These are phyloP conservation scores for Meandrina meandrites DNA, from an alignment of 92 coral and sea anemone species.

Conservation along the genomic window DNA sequence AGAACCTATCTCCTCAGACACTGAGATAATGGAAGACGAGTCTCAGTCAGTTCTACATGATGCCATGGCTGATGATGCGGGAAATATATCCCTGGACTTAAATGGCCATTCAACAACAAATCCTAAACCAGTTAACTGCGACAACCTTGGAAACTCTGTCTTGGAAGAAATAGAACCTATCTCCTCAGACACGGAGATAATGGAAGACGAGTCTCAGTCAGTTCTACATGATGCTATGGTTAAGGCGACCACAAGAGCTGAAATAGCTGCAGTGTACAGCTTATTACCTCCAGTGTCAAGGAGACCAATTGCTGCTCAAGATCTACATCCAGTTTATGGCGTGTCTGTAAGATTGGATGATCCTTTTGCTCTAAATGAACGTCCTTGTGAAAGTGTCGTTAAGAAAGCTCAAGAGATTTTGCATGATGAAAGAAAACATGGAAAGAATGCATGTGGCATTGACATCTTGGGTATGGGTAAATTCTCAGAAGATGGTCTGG, in stretches of 20 bases:
- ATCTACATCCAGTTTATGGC: conserved; percentile 3
- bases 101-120: too few relatives aligned
- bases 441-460: conserved; percentile 31
- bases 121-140: too few relatives aligned
- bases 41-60: too few relatives aligned
- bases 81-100: too few relatives aligned
- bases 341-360: not conserved
- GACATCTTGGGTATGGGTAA: conserved; percentile 30
- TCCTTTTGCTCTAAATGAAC: conserved; percentile 29
- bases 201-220: too few relatives aligned
- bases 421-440: conserved; percentile 14
- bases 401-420: conserved; percentile 10
- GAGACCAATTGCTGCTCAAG: not conserved
- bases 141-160: too few relatives aligned
- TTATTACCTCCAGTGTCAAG: conserved; percentile 3
- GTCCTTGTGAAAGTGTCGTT: conserved; percentile 30
- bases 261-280: conserved; percentile 36
- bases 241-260: conserved; percentile 45
- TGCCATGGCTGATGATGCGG: too few relatives aligned
- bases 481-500: conserved; percentile 34
- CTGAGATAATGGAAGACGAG: not conserved
- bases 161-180: too few relatives aligned
- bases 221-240: conserved; percentile 18
- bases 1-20: not conserved
- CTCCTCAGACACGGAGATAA: too few relatives aligned